phyloP scores from a whole-genome alignment of 2,888 invertebrate species.

The Tholera decimalis region DNA sequence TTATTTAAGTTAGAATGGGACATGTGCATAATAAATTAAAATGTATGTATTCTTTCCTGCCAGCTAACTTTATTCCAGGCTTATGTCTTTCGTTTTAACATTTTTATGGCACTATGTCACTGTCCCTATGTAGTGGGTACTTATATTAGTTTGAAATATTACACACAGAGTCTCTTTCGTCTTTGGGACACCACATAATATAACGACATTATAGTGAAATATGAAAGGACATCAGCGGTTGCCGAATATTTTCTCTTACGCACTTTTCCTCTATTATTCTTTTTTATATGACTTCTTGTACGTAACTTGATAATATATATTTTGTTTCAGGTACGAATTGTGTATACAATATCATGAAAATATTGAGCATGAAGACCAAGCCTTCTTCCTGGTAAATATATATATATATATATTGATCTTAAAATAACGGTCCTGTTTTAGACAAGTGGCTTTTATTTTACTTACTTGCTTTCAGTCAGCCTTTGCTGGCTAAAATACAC shows the following conservation, averaged over 20 bases:
- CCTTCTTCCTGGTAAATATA: conserved; percentile 19
- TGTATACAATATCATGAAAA: conserved; percentile 16
- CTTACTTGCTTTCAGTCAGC: neutral
- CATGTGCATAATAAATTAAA: conserved; percentile 55
- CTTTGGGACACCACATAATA: conserved; percentile 57
- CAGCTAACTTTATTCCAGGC: conserved; percentile 44
- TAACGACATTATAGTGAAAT: conserved; percentile 65
- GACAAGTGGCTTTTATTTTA: neutral
- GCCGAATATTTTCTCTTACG: conserved; percentile 56
- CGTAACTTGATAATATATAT: conserved; percentile 50
- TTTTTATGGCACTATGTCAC: conserved; percentile 44
- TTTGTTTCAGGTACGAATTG: conserved; percentile 62
- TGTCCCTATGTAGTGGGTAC: conserved; percentile 38
- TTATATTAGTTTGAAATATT: conserved; percentile 53
- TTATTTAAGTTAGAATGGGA: conserved; percentile 51
- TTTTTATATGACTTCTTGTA: conserved; percentile 44
- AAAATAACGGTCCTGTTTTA: neutral
- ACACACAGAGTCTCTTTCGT: conserved; percentile 39
- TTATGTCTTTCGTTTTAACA: conserved; percentile 31
- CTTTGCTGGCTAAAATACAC: too few relatives aligned
- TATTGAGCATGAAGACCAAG: neutral
- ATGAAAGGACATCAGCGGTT: conserved; percentile 62
- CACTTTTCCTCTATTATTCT: conserved; percentile 50
- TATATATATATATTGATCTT: neutral
- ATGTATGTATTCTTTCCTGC: conserved; percentile 54